Percentiles rank a stretch among this genome's conserved stretches.
Conservation (phyloP, 2,888 invertebrate genomes). For the Neoaliturus tenellus region DNA sequence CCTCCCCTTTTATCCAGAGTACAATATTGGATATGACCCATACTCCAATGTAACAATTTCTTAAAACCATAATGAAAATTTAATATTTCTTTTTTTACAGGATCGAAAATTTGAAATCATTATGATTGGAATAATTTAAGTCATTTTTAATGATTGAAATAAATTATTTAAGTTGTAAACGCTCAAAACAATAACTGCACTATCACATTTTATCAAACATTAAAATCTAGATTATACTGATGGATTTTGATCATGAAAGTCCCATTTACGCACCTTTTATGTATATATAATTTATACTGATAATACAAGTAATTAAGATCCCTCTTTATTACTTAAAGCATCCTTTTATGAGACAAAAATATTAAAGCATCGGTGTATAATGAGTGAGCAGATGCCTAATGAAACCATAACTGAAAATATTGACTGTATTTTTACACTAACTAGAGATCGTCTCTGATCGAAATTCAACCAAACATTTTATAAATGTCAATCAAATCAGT, state of each 20-base stretch:
- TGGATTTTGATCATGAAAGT: background rate
- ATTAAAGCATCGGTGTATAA: too few species aligned
- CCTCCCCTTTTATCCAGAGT: background rate
- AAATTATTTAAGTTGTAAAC: background rate
- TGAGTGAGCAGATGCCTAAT: too few species aligned
- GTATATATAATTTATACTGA: too few species aligned
- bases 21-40: background rate
- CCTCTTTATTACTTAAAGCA: too few species aligned
- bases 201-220: background rate
- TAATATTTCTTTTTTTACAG: background rate
- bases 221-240: background rate
- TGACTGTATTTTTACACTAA: too few species aligned
- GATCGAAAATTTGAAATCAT: background rate
- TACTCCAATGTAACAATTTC: background rate
- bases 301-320: too few species aligned
- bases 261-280: too few species aligned
- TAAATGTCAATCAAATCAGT: too few species aligned
- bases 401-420: too few species aligned
- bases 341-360: too few species aligned
- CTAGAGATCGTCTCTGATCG: too few species aligned
- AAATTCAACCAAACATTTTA: too few species aligned
- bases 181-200: background rate
- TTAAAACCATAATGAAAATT: background rate
- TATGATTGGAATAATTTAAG: background rate
- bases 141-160: background rate